phyloP scores from a whole-genome alignment of 2,113 vertebrate species.

The Chaetura pelagica region DNA sequence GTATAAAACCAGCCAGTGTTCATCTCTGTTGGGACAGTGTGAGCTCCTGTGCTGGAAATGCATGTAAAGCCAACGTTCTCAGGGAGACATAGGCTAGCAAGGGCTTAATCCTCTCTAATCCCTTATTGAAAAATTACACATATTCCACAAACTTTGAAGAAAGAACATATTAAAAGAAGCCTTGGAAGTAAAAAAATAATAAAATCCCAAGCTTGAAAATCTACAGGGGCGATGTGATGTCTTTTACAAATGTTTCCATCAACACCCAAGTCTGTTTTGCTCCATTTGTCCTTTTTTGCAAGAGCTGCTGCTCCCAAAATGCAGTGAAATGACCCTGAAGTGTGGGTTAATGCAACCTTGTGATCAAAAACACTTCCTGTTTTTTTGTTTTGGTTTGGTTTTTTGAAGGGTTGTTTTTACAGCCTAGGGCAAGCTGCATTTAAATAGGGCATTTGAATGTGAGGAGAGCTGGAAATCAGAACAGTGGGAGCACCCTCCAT shows the following conservation, averaged over 20 bases:
- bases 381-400: neutral
- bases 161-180: slow-evolving; percentile 43
- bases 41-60: neutral
- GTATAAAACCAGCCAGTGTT: neutral
- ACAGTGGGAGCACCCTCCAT: neutral
- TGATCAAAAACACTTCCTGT: neutral
- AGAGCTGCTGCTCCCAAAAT: neutral
- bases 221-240: neutral
- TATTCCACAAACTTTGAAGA: slow-evolving; percentile 54
- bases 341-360: neutral
- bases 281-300: neutral
- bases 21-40: neutral
- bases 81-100: slow-evolving; percentile 4
- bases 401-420: neutral
- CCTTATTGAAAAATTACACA: slow-evolving; percentile 46
- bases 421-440: neutral
- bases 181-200: neutral
- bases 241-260: neutral
- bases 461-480: neutral
- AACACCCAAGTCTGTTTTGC: neutral
- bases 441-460: neutral
- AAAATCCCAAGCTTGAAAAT: neutral
- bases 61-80: neutral
- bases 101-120: slow-evolving; percentile 58
- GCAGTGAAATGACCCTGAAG: neutral